Evolutionary conservation across 2,113 vertebrate species (phyloP), one percentile per base, ranked within the genome.

Genomic region (Nothocercus nigrocapillus): DNA sequence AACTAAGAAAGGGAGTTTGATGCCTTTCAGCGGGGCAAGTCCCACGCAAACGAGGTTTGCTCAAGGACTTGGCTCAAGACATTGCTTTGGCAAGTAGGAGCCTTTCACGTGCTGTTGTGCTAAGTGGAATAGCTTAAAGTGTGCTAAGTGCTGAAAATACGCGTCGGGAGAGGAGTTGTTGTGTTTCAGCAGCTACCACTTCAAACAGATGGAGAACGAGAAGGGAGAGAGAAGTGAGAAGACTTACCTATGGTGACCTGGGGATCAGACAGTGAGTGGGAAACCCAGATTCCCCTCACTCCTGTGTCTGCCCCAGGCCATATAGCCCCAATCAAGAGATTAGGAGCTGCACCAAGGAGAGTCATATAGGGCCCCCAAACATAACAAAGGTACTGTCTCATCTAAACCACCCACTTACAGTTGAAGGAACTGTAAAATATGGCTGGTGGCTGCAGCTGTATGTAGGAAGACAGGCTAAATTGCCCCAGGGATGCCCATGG

Each of bases 381-480:
- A 40, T 40, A 56, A 85, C 68, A 95, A 91, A 88, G 84, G 81
- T 73, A 40, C 69, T 75, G n/a, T 68, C 80, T 83, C 88, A 73
- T 64, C 62, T 82, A 93, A 92, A 34, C 53, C 77, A 78, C 69
- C n/a, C 66, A 44, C 82, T 87, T 68, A 44, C 24, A 49, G n/a
- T 66, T 84, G 79, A 93, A 83, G 47, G 42, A 42, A 49, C 82
- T 80, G 54, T 90, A 72, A 93, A 94, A 79, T 90, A 90, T 54
- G 59, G 77, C 83, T 64, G 38, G 30, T 82, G 80, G 70, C 66
- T 94, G 53, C 90, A 92, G 74, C 76, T 66, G 85, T 82, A 79
- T 2, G 4, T 36, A 80, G 82, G 58, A 91, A 91, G 95, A 85
- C 87, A 85, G 58, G 78, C 79, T 96, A 87, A 94, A 89, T 92